Evolutionary conservation across 2,797 vertebrate species (phyloP), one percentile per base, ranked within the genome.

Genomic region (Myioborus melanocephalus): DNA sequence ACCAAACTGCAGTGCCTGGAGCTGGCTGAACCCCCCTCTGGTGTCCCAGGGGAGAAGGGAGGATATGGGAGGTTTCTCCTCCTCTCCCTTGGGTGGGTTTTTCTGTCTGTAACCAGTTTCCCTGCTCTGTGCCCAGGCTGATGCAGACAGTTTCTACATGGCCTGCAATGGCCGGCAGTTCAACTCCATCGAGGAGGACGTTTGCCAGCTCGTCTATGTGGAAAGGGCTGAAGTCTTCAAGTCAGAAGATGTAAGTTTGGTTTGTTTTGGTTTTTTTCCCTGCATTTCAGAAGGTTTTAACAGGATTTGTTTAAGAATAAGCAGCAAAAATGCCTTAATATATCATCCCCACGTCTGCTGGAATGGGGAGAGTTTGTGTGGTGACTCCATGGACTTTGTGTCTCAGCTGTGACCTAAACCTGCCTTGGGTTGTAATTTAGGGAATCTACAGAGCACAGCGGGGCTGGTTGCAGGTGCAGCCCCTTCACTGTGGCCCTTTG

Each of bases 161-260:
- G 97, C 98, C 0, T 99, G 99, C 94, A 99, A 99, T 1, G 99
- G 99, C 17, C 98, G 98, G 27, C 99, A 99, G 97, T 99, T 99
- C 96, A 99, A 99, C 97, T 99, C 99, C 5, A 99, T 99, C 13
- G 99, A 99, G 97, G 99, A 99, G 28, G 99, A 99, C 0, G 99
- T 99, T 43, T 99, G 99, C 83, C 99, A 99, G 93, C 96, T 99
- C 88, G 98, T 99, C 4, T 99, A 99, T 1, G 99, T 99, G 95
- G 99, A 99, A 87, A 98, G 99, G 55, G 99, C 99, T 2, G 99
- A 99, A 91, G 99, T 99, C 64, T 98, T 99, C 82, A 99, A 98
- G 96, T 99, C 99, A 23, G 99, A 99, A 56, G 98, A 99, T 94
- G 99, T 99, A 73, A 98, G 98, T 83, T 56, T 35, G 34, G 9